Evolutionary conservation across 2,797 vertebrate species (phyloP).

Genomic region (Trematomus bernacchii): DNA sequence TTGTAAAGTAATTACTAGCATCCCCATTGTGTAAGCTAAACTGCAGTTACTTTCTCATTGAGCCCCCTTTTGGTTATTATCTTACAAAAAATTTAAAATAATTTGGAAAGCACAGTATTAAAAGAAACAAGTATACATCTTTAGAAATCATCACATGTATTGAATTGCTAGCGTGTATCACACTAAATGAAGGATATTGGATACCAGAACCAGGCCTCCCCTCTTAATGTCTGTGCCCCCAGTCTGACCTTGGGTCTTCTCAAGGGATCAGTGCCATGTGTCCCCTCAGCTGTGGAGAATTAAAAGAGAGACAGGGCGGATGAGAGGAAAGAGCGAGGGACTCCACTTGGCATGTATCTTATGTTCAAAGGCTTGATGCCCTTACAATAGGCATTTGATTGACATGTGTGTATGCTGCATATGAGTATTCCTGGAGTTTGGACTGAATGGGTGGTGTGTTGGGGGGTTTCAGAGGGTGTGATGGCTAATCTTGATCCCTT

Average conservation of each 20-base stretch:
- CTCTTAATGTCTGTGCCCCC: conserved; percentile 58
- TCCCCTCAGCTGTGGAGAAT: conserved; percentile 84
- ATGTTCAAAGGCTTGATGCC: conserved; percentile 64
- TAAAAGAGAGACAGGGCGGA: conserved; percentile 58
- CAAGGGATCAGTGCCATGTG: conserved; percentile 79
- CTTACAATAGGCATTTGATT: conserved; percentile 63
- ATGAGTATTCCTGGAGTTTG: conserved; percentile 57
- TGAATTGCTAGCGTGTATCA: conserved; percentile 46
- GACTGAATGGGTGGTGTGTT: conserved; percentile 14
- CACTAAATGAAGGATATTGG: conserved; percentile 67
- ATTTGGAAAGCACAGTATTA: not conserved
- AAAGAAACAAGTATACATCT: conserved; percentile 11
- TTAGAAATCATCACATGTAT: conserved; percentile 34
- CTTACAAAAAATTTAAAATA: not conserved
- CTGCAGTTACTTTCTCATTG: not conserved
- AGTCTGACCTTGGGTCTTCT: conserved; percentile 81
- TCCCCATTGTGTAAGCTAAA: not conserved
- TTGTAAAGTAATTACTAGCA: not conserved
- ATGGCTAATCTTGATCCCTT: conserved; percentile 77
- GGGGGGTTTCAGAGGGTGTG: conserved; percentile 50
- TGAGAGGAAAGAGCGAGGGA: conserved; percentile 41
- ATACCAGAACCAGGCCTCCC: conserved; percentile 50
- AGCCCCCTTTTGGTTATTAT: not conserved
- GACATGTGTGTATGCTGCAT: conserved; percentile 60
- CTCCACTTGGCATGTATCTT: conserved; percentile 52